Conservation (phyloP, 2,113 vertebrate species). For the Meles meles region DNA sequence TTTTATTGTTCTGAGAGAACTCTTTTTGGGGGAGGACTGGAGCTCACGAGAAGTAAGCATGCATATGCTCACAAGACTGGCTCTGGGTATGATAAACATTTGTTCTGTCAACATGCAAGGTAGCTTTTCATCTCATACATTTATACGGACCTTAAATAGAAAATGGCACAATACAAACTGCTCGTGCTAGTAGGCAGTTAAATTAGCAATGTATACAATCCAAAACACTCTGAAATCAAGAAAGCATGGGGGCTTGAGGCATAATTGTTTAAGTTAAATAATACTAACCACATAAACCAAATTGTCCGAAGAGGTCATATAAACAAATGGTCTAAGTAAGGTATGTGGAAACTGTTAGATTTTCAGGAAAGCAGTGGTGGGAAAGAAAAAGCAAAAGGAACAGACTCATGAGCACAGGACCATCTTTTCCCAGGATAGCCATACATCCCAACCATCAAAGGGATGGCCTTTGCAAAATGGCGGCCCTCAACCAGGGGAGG, state of each 20-base stretch:
- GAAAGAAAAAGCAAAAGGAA: not conserved
- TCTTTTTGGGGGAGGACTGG: not conserved
- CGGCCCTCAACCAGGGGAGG: not conserved
- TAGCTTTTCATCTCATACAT: slow-evolving; percentile 43
- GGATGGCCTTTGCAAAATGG: not conserved
- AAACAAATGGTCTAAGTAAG: slow-evolving; percentile 66
- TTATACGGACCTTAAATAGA: slow-evolving; percentile 22
- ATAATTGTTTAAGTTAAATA: slow-evolving; percentile 69
- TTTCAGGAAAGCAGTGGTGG: slow-evolving; percentile 8
- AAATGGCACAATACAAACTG: slow-evolving; percentile 56
- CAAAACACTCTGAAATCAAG: slow-evolving; percentile 72
- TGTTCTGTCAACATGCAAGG: slow-evolving; percentile 48
- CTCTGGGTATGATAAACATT: slow-evolving; percentile 37
- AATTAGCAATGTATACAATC: slow-evolving; percentile 58
- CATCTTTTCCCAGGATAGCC: not conserved
- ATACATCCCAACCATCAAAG: not conserved
- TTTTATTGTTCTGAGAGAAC: slow-evolving; percentile 21
- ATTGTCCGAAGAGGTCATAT: slow-evolving; percentile 32
- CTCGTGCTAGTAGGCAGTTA: slow-evolving; percentile 63
- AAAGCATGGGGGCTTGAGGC: slow-evolving; percentile 49
- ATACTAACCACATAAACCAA: slow-evolving; percentile 53
- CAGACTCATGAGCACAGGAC: not conserved
- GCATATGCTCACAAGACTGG: not conserved
- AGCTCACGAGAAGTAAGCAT: not conserved
- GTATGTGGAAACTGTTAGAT: not conserved